Evolutionary conservation across 2,113 vertebrate genomes (phyloP).

Genomic region (Ptychochromis oligacanthus): DNA sequence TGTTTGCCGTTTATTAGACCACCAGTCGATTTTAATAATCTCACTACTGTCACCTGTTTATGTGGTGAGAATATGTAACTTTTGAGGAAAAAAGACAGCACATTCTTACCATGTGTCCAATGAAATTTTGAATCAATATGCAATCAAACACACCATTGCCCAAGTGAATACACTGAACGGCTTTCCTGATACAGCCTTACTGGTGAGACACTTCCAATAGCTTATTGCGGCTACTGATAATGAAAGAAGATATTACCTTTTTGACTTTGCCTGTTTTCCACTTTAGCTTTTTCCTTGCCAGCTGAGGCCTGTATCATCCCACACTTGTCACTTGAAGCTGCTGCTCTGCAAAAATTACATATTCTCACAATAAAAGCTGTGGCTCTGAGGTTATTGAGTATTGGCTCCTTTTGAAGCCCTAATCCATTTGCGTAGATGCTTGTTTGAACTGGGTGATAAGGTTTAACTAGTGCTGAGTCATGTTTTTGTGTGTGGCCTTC

Average conservation of each 20-base stretch:
- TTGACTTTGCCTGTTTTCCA: neutral
- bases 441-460: neutral
- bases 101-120: too few relatives aligned
- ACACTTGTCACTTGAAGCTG: neutral
- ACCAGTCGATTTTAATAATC: neutral
- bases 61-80: neutral
- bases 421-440: neutral
- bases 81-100: neutral
- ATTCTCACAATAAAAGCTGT: neutral
- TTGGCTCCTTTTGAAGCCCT: neutral
- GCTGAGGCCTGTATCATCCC: neutral
- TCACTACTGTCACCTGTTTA: neutral
- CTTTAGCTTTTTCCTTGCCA: neutral
- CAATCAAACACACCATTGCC: neutral
- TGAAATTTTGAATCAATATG: neutral
- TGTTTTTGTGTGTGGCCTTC: neutral
- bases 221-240: neutral
- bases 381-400: neutral
- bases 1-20: neutral
- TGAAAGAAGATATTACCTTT: neutral
- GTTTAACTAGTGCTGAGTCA: neutral
- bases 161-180: neutral
- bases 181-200: neutral
- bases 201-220: neutral
- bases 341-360: neutral